These are phyloP conservation scores for Prosapia bicincta DNA, from an alignment of 2,888 invertebrate genomes.

Conservation along the genomic window DNA sequence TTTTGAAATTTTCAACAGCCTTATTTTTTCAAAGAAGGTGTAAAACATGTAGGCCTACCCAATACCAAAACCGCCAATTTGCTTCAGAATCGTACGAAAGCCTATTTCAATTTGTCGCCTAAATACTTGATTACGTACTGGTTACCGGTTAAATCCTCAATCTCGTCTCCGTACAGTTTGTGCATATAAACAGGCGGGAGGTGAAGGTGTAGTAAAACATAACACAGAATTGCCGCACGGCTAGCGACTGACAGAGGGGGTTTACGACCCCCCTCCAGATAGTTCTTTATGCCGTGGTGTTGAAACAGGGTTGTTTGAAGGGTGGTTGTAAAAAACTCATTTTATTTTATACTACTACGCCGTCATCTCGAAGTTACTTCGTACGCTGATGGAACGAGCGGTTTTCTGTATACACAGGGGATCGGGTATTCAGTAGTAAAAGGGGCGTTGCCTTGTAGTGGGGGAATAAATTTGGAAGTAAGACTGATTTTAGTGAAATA, in stretches of 20 bases:
- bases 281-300: conserved; percentile 14
- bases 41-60: too few species aligned
- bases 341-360: conserved; percentile 20
- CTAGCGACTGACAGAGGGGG: not conserved
- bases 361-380: conserved; percentile 12
- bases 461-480: too few species aligned
- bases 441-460: not conserved
- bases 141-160: not conserved
- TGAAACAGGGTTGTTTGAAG: conserved; percentile 15
- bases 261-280: not conserved
- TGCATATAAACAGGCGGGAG: not conserved
- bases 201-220: not conserved
- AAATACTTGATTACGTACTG: not conserved
- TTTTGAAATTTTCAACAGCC: too few species aligned
- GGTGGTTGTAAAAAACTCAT: conserved; percentile 21
- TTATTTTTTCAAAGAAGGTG: too few species aligned
- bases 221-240: not conserved
- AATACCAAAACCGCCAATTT: not conserved
- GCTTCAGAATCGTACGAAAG: not conserved
- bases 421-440: not conserved
- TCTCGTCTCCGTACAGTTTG: not conserved
- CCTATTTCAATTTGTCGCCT: not conserved
- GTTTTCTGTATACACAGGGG: not conserved
- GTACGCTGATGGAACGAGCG: not conserved
- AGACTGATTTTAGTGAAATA: too few species aligned